These are phyloP conservation scores for Cyclargus thomasi DNA, from an alignment of 1,140 invertebrate species.

Conservation along the genomic window DNA sequence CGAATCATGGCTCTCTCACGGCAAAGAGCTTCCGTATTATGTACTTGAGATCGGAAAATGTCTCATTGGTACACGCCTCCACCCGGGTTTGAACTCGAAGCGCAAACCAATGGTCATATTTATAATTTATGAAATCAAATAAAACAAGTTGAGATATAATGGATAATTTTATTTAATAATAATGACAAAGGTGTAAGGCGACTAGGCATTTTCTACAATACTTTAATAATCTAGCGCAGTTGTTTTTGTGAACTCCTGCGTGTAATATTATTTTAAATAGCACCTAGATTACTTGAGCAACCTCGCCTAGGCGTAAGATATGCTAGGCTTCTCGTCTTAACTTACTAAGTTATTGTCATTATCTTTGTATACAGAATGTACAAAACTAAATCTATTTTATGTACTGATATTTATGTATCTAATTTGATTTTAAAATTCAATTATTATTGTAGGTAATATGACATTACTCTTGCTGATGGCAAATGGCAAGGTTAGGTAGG, in stretches of 20 bases:
- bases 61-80: too few relatives aligned
- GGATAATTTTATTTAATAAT: neutral
- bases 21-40: too few relatives aligned
- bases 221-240: neutral
- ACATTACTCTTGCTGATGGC: too few relatives aligned
- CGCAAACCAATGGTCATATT: too few relatives aligned
- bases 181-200: conserved; percentile 13
- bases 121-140: neutral
- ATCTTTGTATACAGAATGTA: neutral
- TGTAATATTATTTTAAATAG: conserved; percentile 5
- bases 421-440: too few relatives aligned
- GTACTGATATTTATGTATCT: neutral
- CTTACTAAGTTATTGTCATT: conserved; percentile 8
- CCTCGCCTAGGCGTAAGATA: neutral
- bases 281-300: conserved; percentile 7
- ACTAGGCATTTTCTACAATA: conserved; percentile 6
- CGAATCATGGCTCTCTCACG: too few relatives aligned
- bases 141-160: neutral
- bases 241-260: neutral
- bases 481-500: too few relatives aligned
- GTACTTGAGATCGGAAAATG: too few relatives aligned
- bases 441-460: too few relatives aligned
- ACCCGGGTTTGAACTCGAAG: too few relatives aligned
- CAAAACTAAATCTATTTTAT: neutral
- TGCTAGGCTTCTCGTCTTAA: neutral